Evolutionary conservation across 2,797 vertebrate species (phyloP).

Genomic region (Tapirus indicus): DNA sequence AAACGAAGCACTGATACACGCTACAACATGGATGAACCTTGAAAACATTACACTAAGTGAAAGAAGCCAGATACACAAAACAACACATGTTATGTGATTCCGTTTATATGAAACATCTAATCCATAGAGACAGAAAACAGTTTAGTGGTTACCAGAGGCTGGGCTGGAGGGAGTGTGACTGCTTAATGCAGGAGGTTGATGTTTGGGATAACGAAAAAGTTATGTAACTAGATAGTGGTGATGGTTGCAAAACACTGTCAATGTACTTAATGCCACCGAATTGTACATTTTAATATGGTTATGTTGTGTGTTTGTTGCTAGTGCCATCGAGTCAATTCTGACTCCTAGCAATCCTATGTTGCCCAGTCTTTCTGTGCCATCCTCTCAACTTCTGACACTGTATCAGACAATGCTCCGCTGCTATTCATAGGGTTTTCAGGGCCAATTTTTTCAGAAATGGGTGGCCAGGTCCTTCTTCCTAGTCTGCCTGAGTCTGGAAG

Average conservation of each 20-base stretch:
- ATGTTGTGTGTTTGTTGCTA: too few species aligned
- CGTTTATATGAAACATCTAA: neutral
- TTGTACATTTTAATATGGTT: neutral
- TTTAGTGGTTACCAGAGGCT: neutral
- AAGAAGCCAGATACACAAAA: neutral
- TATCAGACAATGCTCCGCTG: too few species aligned
- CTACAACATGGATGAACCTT: neutral
- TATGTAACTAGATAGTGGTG: neutral
- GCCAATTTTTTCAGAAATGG: too few species aligned
- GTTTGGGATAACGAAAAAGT: neutral
- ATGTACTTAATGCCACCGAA: neutral
- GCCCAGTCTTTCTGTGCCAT: too few species aligned
- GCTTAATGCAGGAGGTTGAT: neutral
- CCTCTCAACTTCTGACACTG: too few species aligned
- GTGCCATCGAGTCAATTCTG: too few species aligned
- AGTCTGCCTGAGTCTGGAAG: too few species aligned
- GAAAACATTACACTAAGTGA: conserved; percentile 28
- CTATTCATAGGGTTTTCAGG: too few species aligned
- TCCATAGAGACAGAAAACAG: neutral
- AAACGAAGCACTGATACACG: neutral
- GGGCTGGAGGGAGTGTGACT: neutral
- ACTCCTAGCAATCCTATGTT: too few species aligned
- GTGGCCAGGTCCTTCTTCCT: too few species aligned
- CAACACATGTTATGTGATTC: neutral
- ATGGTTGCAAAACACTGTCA: neutral